Base-by-base conservation (phyloP, 92 coral and sea anemone genomes). In the Phenganax stokvisi region DNA sequence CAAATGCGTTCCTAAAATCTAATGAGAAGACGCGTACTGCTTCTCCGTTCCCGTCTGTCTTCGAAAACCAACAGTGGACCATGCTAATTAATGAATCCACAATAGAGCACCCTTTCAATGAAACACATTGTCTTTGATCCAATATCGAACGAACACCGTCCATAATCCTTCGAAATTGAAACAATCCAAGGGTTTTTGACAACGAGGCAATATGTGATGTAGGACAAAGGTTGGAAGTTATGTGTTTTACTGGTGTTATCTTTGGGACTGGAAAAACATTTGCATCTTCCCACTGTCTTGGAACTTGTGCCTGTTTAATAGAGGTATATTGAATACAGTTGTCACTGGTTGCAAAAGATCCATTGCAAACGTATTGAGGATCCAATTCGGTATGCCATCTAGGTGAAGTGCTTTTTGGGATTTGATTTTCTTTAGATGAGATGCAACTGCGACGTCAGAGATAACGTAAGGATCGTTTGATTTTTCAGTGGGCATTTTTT, bases 231-330 rank as follows among this genome's bases (percentile, higher is more conserved):
- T 59, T 0, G 5, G 47, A 74, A 44, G 31, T 31, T 54, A 28
- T 79, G 56, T 79, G 25, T 59, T 79, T 25, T 59, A 20, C 83
- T n/a, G 83, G 56, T 54, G 58, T 60, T 79, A 58, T 59, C 73
- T 79, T 79, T 9, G 54, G 83, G 17, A 62, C 74, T 27, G 83
- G 83, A 62, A 79, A 59, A 51, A 79, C 54, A 28, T 59, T 79
- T 79, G 83, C 83, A 9, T 59, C 72, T 20, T 79, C 59, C 83
- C 83, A 62, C 57, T 79, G 83, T 27, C 44, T 77, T 77, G 74
- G 82, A 71, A 77, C 73, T 59, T 77, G 74, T 0, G 82, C 71
- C 67, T 77, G 75, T 25, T 51, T 31, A 51, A 37, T 79, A 51
- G 83, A 20, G 25, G 60, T 16, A 73, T 51, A 31, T 60, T 79